phyloP scores from a whole-genome alignment of 2,113 vertebrate genomes.

The Nothoprocta perdicaria region DNA sequence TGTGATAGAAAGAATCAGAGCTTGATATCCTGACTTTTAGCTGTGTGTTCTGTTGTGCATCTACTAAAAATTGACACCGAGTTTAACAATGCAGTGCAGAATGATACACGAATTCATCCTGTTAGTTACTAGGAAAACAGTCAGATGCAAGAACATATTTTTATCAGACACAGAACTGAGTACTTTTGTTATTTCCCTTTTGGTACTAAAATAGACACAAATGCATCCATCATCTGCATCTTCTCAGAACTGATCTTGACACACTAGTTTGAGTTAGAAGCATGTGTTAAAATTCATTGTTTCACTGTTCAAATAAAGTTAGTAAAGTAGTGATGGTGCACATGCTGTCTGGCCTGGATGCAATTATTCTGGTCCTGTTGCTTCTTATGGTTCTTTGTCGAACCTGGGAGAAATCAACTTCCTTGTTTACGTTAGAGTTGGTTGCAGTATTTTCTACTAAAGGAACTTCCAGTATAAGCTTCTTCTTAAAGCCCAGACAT shows the following conservation, averaged over 20 bases:
- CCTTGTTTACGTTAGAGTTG: not conserved
- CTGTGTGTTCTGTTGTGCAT: not conserved
- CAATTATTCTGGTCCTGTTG: not conserved
- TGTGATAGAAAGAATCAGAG: not conserved
- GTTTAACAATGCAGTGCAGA: not conserved
- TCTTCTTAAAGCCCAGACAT: not conserved
- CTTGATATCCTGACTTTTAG: not conserved
- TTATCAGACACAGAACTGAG: not conserved
- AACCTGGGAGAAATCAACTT: not conserved
- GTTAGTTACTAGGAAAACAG: not conserved
- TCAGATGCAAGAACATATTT: not conserved
- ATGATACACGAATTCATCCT: not conserved
- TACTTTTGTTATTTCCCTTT: not conserved
- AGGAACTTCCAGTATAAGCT: not conserved
- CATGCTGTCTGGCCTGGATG: conserved; percentile 30
- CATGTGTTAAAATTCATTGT: not conserved
- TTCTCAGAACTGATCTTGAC: not conserved
- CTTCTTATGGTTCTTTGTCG: not conserved
- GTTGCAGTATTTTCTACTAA: not conserved
- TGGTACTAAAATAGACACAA: not conserved
- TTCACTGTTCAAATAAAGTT: not conserved
- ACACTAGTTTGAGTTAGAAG: not conserved
- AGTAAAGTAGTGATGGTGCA: not conserved
- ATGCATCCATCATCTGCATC: not conserved
- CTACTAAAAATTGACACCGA: not conserved